Percentiles rank a stretch among this genome's conserved stretches.
phyloP scores from a whole-genome alignment of 2,797 vertebrate species.

The Melanotaenia parkinsoni region DNA sequence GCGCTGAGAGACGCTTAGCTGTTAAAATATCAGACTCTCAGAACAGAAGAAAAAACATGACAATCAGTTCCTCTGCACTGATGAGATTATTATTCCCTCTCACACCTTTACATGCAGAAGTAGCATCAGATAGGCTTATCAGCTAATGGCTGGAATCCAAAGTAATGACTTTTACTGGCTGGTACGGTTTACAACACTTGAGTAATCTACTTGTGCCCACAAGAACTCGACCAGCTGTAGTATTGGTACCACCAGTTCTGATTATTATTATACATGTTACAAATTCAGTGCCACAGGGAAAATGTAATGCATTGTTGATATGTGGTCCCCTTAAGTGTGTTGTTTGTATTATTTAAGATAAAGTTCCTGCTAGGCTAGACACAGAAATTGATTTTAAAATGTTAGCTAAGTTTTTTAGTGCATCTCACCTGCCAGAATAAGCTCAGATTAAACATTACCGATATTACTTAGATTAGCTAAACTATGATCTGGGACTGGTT shows the following conservation, averaged over 20 bases:
- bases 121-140: constrained; percentile 30
- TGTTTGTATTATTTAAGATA: too few species aligned
- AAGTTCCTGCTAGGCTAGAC: too few species aligned
- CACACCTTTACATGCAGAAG: neutral
- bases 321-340: too few species aligned
- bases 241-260: neutral
- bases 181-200: neutral
- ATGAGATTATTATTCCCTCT: constrained; percentile 6
- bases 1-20: constrained; percentile 18
- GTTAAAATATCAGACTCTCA: constrained; percentile 12
- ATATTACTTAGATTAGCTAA: too few species aligned
- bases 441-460: too few species aligned
- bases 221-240: neutral
- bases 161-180: neutral
- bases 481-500: too few species aligned
- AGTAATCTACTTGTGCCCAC: neutral
- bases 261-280: too few species aligned
- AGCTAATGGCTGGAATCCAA: constrained; percentile 14
- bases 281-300: too few species aligned
- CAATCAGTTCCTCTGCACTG: constrained; percentile 16
- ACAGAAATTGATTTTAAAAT: too few species aligned
- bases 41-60: neutral
- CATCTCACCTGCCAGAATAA: too few species aligned
- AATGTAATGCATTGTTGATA: too few species aligned
- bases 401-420: too few species aligned